Base-by-base conservation (phyloP, 2,113 vertebrate species). In the Psilopsiagon aymara region DNA sequence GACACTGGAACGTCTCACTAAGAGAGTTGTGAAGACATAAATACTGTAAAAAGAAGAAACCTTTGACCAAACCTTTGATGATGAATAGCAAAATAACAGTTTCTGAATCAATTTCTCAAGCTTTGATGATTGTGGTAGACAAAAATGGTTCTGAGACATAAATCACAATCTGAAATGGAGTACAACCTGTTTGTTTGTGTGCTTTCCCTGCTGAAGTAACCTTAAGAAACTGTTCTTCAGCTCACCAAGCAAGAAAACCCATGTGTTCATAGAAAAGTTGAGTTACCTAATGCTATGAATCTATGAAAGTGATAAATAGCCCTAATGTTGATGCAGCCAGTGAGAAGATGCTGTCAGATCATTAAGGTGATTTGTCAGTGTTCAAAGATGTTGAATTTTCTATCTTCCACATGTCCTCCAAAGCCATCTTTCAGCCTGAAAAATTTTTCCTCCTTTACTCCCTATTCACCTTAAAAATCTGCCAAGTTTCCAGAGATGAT, bases 271-370 rank as follows among this genome's bases (percentile, higher is more conserved):
- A 90, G 88, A 84, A 93, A 88, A 91, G 82, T 75, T 68, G 47
- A 86, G 83, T 89, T 91, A 84, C 76, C 77, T 86, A 92, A 92
- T 73, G 52, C 69, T 86, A 8, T 37, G 80, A 86, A 94, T 70
- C 64, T 28, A 55, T 64, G 68, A 70, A 92, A 91, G 90, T 96
- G 95, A 96, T 75, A 49, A 75, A 96, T 71, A 89, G 63, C 73
- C 69, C 57, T 55, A 64, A 74, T 66, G 62, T 59, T 82, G 80
- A 78, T 66, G 62, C 77, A 95, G 94, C 60, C 13, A 10, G 71
- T 51, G 69, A 81, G 79, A 76, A 88, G 88, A 88, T 82, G 76
- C 90, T 83, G 90, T 92, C 96, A 96, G 88, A 93, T 73, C 62
- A 82, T 78, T 78, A 93, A 84, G 68, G 76, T 71, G 80, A 96